Conservation (phyloP, 2,888 invertebrate genomes). For the Campaea margaritaria region DNA sequence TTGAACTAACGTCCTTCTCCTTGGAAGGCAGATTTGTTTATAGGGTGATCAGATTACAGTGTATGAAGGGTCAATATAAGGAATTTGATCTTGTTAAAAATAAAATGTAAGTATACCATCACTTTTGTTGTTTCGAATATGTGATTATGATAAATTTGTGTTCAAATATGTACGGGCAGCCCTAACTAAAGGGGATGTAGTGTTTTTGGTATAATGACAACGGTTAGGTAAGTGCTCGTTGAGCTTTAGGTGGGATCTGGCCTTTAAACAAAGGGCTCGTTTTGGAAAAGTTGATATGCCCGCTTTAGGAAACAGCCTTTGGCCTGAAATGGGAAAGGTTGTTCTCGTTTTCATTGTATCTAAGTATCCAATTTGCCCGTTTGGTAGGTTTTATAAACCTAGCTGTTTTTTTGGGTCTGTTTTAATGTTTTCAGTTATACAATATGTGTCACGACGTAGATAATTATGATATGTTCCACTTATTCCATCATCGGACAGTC, state of each 20-base stretch:
- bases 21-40: too few species aligned
- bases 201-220: constrained; percentile 47
- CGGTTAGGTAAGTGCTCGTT: constrained; percentile 51
- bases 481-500: too few species aligned
- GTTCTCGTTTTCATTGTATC: constrained; percentile 31
- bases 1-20: too few species aligned
- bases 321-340: constrained; percentile 35
- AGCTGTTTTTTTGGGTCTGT: too few species aligned
- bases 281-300: constrained; percentile 46
- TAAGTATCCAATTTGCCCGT: constrained; percentile 24
- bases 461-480: too few species aligned
- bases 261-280: constrained; percentile 48
- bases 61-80: too few species aligned
- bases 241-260: constrained; percentile 50
- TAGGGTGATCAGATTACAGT: too few species aligned
- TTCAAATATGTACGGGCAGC: constrained; percentile 1
- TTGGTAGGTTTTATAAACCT: background rate
- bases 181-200: constrained; percentile 43
- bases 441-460: too few species aligned
- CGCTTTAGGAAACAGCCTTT: constrained; percentile 44
- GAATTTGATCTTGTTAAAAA: too few species aligned
- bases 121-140: background rate
- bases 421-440: too few species aligned
- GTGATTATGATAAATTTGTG: background rate
- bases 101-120: too few species aligned